phyloP scores from a whole-genome alignment of 2,888 invertebrate species.

The Cosmia trapezina region DNA sequence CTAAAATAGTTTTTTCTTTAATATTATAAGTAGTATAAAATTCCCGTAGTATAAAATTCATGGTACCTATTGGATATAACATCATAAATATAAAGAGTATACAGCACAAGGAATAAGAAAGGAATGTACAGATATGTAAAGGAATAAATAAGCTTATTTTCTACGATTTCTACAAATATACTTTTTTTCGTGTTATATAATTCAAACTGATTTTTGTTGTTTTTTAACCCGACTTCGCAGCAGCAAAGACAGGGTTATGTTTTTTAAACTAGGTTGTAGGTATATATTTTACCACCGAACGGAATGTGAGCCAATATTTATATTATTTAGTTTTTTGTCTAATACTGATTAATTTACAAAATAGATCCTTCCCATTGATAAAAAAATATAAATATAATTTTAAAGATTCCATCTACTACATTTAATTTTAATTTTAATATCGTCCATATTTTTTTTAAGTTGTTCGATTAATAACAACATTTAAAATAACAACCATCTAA shows the following conservation, averaged over 20 bases:
- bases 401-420: slow-evolving; percentile 1
- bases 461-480: slow-evolving; percentile 38
- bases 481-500: slow-evolving; percentile 50
- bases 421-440: slow-evolving; percentile 16
- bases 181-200: not conserved
- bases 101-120: slow-evolving; percentile 47
- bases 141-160: slow-evolving; percentile 53
- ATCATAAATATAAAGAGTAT: slow-evolving; percentile 9
- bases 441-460: not conserved
- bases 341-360: slow-evolving; percentile 60
- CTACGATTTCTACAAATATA: slow-evolving; percentile 9
- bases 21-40: slow-evolving; percentile 4
- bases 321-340: slow-evolving; percentile 20
- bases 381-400: slow-evolving; percentile 20
- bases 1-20: not conserved
- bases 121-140: slow-evolving; percentile 54
- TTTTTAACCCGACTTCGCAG: not conserved
- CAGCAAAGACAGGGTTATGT: not conserved
- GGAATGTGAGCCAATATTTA: slow-evolving; percentile 49
- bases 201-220: slow-evolving; percentile 1
- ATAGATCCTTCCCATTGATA: slow-evolving; percentile 44
- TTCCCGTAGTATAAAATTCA: slow-evolving; percentile 36
- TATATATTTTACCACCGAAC: not conserved
- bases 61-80: slow-evolving; percentile 26
- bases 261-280: not conserved